phyloP scores from a whole-genome alignment of 2,797 vertebrate genomes.

The Pangasius macronema region DNA sequence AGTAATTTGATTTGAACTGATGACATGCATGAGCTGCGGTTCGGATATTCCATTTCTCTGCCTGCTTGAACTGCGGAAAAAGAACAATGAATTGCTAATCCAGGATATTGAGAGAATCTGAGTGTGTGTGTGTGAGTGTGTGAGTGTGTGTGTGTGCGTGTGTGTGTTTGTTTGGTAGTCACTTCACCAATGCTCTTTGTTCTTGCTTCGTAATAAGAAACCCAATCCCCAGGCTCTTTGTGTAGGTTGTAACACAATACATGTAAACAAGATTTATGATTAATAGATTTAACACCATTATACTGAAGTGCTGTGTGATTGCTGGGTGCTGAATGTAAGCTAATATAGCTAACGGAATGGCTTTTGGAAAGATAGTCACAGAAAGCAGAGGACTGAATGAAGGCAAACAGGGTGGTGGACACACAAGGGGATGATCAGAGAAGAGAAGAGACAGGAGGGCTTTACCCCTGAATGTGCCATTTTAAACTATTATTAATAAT shows the following conservation, averaged over 20 bases:
- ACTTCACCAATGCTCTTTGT: constrained; percentile 11
- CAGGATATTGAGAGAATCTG: constrained; percentile 39
- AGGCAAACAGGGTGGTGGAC: neutral
- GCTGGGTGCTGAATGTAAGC: constrained; percentile 58
- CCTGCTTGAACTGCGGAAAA: constrained; percentile 34
- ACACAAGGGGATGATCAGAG: neutral
- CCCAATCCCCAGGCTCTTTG: neutral
- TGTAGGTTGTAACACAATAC: neutral
- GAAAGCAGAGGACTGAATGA: constrained; percentile 22
- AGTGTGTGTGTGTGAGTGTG: constrained; percentile 4
- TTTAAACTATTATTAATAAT: neutral
- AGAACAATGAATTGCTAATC: constrained; percentile 48
- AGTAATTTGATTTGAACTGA: constrained; percentile 50
- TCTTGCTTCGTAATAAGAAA: constrained; percentile 41
- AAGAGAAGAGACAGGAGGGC: too few relatives aligned
- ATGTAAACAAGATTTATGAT: constrained; percentile 2
- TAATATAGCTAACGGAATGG: constrained; percentile 57
- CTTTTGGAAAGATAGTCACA: constrained; percentile 36
- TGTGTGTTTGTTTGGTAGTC: neutral
- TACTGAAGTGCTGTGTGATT: constrained; percentile 57
- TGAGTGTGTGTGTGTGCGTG: constrained; percentile 4
- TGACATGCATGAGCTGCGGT: constrained; percentile 37
- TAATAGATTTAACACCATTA: constrained; percentile 50
- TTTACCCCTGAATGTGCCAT: neutral
- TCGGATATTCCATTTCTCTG: constrained; percentile 42